phyloP scores from a whole-genome alignment of 2,888 invertebrate species.

The Conus canariensis region DNA sequence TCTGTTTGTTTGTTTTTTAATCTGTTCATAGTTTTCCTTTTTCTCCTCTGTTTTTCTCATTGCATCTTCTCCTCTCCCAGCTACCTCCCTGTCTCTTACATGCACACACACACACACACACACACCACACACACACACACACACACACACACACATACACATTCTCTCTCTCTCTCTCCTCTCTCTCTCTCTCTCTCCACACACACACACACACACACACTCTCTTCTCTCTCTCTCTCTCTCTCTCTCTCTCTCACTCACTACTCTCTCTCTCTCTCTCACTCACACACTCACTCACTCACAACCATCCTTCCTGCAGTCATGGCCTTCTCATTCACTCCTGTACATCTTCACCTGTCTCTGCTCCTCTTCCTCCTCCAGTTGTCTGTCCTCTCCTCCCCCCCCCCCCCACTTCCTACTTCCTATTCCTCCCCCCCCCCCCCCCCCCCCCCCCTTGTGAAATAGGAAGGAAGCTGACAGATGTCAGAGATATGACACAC shows the following conservation, averaged over 20 bases:
- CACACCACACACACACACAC: no score
- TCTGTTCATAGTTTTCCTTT: not conserved
- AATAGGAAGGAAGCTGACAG: no score
- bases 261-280: no score
- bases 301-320: no score
- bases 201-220: not conserved
- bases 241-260: no score
- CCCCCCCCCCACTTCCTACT: not conserved
- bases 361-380: not conserved
- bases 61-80: conserved; percentile 15
- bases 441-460: no score
- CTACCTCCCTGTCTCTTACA: not conserved
- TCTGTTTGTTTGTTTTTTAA: not conserved
- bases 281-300: no score
- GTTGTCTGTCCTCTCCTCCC: not conserved
- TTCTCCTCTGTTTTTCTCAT: not conserved
- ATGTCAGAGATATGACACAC: no score
- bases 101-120: not conserved
- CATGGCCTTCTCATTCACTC: no score
- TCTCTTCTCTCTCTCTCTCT: no score
- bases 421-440: not conserved
- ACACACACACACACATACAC: no score
- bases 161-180: not conserved
- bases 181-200: no score
- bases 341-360: not conserved